Conservation (phyloP, 2,888 invertebrate genomes). For the Xestia c-nigrum region DNA sequence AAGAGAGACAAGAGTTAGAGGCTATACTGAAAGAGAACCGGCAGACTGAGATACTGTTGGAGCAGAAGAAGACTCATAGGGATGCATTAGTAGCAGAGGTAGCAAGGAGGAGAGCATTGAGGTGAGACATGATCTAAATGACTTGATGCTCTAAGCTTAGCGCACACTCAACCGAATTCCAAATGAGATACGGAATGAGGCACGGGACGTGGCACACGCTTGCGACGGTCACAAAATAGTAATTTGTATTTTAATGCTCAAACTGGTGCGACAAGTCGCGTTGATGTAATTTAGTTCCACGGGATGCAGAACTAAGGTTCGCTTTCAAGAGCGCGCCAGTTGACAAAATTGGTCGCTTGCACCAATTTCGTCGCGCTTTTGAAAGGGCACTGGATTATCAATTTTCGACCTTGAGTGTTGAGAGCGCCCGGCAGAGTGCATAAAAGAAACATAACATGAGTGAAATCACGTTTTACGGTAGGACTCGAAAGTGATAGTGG, state of each 20-base stretch:
- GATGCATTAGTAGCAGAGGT: constrained; percentile 80
- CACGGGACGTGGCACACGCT: too few species aligned
- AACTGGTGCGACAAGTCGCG: background rate
- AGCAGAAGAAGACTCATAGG: constrained; percentile 80
- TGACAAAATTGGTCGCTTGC: too few species aligned
- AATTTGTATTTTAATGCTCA: background rate
- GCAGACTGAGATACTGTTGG: constrained; percentile 75
- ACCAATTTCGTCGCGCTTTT: too few species aligned
- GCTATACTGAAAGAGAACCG: constrained; percentile 75
- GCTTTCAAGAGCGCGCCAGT: too few species aligned
- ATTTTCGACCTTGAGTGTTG: too few species aligned
- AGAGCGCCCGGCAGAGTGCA: too few species aligned
- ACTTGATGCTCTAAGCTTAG: background rate
- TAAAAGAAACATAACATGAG: too few species aligned
- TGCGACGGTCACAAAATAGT: background rate
- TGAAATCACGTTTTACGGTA: too few species aligned
- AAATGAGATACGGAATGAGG: too few species aligned
- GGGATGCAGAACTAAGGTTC: background rate
- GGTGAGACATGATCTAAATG: constrained; percentile 34
- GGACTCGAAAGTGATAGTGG: too few species aligned
- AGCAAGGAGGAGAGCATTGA: constrained; percentile 77
- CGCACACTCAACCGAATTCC: too few species aligned
- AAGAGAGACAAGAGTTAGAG: constrained; percentile 78
- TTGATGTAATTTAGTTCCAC: background rate
- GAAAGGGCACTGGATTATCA: background rate